Base-by-base conservation (phyloP, 1,140 invertebrate genomes). In the Drosophila nikananu region DNA sequence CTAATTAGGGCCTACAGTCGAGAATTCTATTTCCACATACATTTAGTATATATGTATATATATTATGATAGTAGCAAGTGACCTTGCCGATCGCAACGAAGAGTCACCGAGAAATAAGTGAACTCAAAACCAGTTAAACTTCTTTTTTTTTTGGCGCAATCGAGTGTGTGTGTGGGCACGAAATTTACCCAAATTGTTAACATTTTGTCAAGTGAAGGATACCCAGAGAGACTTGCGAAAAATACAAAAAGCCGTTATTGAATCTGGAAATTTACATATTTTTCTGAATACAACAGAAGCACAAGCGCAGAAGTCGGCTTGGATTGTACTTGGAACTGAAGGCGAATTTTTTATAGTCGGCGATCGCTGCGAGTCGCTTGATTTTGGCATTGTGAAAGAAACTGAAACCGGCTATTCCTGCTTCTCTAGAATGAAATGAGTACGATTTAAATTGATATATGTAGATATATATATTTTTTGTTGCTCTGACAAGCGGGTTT, bases 111-210 rank as follows among this genome's bases (percentile, higher is more conserved):
- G 39, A 77, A 61, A 73, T 55, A 72, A 72, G 67, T 65, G 52
- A 72, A 68, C 66, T 58, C 32, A 48, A 89, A 87, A 87, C 84
- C 84, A 66, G 84, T 87, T 84, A 63, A 59, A 89, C 84, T 79
- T 87, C 84, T 87, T 83, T 54, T 87, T 84, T n/a, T 87, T 84
- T 48, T n/a, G 15, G 35, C 17, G 19, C 21, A n/a, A 32, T 25
- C 13, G 49, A 51, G 27, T 30, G 41, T 41, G 27, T 52, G 41
- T 77, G 59, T 42, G 35, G 52, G 46, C 55, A 19, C 6, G 10
- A 44, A 46, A 52, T 83, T 71, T 72, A 59, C 63, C 52, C 42
- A 82, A 81, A 86, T 54, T 86, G 83, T 89, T 87, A 75, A 68
- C 75, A 70, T 71, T 72, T 82, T 80, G 75, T 72, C 83, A 86